Evolutionary conservation across 1,140 invertebrate genomes (phyloP), one percentile per base, ranked within the genome.

Genomic region (Atopsyche davidsoni): DNA sequence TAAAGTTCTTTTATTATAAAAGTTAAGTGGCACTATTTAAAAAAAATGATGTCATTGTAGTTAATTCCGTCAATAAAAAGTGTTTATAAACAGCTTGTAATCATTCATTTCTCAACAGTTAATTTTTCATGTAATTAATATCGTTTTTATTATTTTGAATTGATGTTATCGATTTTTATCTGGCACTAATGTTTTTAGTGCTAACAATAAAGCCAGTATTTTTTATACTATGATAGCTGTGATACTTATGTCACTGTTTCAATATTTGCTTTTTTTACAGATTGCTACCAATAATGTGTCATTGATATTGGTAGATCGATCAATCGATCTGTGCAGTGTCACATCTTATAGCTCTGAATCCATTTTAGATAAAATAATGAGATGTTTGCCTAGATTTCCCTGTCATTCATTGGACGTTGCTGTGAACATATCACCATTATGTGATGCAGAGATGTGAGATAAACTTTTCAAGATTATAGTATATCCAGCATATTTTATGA

Each of bases 281-380:
- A 70, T 62, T 35, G 72, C 72, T 34, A 53, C 66, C 4, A 72
- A 70, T 39, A 77, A 75, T 53, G 70, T 78, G 18, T 82, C 82
- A 3, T 53, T 86, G 6, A 76, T 86, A 42, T 69, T 85, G 31
- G 62, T 86, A 17, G 83, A 86, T 51, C 70, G 83, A 28, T 79
- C 79, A 1, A 60, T 86, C 16, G 83, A 86, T 62, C 60, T 85
- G 13, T 78, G 76, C 54, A 72, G 72, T 43, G 73, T 76, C 13
- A 77, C 72, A 35, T 78, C 72, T 59, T 76, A 81, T 58, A 74
- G 76, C 34, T 75, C 72, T n/a, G 80, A 82, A 51, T 79, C 77
- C 1, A 63, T 84, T 1, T 66, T 85, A 24, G 79, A 82, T 46
- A 78, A 76, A 61, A 76, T 85, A 36, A 66, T 81, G 56, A 71